Conservation (phyloP, 2,113 vertebrate genomes). For the Otis tarda region DNA sequence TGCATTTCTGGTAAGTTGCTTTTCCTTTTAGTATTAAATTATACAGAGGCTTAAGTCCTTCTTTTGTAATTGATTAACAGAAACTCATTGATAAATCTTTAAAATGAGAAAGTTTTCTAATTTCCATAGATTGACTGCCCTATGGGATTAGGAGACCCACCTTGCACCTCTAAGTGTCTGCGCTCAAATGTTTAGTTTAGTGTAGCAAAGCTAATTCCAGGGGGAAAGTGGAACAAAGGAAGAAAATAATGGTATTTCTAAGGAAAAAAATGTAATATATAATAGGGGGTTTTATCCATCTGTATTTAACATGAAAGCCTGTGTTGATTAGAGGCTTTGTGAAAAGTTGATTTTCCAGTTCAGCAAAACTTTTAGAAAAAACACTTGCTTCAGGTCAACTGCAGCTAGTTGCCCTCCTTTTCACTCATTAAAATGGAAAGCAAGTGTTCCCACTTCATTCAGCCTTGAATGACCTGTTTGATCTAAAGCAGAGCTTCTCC, state of each 20-base stretch:
- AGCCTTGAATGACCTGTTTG: slow-evolving; percentile 5
- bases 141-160: background rate
- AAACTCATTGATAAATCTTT: background rate
- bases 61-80: background rate
- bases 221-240: background rate
- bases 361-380: slow-evolving; percentile 50
- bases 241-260: slow-evolving; percentile 20
- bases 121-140: background rate
- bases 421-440: slow-evolving; percentile 41
- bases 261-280: background rate
- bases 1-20: background rate
- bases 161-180: background rate
- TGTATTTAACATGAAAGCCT: background rate
- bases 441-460: slow-evolving; percentile 34
- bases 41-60: background rate
- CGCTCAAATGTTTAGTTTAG: background rate
- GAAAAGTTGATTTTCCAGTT: slow-evolving; percentile 67
- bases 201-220: background rate
- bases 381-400: slow-evolving; percentile 20
- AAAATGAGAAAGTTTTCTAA: background rate
- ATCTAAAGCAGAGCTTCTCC: slow-evolving; percentile 13
- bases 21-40: background rate
- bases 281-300: background rate
- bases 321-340: slow-evolving; percentile 43
- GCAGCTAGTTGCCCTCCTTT: slow-evolving; percentile 6